Evolutionary conservation across 2,888 invertebrate species (phyloP).

Genomic region (Calliphora vomitoria): DNA sequence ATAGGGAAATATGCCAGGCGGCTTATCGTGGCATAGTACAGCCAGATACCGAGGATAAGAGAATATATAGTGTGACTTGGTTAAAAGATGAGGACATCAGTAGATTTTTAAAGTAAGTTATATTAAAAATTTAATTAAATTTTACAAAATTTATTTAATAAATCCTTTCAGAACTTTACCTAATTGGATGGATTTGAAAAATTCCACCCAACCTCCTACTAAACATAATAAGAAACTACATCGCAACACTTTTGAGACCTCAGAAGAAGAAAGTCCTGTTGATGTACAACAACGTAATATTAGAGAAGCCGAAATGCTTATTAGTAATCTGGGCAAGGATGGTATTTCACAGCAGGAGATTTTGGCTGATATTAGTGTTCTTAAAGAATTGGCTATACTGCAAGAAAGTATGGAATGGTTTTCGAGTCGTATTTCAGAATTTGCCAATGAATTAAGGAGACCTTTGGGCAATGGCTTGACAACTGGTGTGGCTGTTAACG

Average conservation of each 20-base stretch:
- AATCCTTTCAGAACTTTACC: conserved; percentile 88
- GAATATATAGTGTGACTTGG: conserved; percentile 94
- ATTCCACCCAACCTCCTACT: conserved; percentile 78
- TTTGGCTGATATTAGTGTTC: conserved; percentile 91
- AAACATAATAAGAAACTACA: conserved; percentile 81
- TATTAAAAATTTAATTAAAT: not conserved
- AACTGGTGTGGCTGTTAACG: conserved; percentile 84
- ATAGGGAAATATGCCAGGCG: conserved; percentile 89
- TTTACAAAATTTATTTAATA: not conserved
- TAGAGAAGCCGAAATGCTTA: conserved; percentile 96
- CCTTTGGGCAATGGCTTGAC: conserved; percentile 84
- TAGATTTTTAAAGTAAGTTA: conserved; percentile 91
- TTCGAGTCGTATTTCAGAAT: conserved; percentile 88
- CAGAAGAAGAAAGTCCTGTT: conserved; percentile 91
- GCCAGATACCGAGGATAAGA: conserved; percentile 90
- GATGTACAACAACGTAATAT: conserved; percentile 92
- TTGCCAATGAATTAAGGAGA: conserved; percentile 86
- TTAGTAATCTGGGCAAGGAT: conserved; percentile 95
- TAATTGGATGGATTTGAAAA: conserved; percentile 90
- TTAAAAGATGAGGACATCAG: conserved; percentile 97
- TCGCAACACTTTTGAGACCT: conserved; percentile 84
- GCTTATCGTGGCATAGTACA: conserved; percentile 92
- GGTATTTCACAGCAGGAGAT: conserved; percentile 94
- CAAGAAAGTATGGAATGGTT: conserved; percentile 98
- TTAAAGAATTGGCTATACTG: conserved; percentile 94